Conservation (phyloP, 30 jellyfish, hydroid and myxozoan species). For the Chironex yamaguchii region DNA sequence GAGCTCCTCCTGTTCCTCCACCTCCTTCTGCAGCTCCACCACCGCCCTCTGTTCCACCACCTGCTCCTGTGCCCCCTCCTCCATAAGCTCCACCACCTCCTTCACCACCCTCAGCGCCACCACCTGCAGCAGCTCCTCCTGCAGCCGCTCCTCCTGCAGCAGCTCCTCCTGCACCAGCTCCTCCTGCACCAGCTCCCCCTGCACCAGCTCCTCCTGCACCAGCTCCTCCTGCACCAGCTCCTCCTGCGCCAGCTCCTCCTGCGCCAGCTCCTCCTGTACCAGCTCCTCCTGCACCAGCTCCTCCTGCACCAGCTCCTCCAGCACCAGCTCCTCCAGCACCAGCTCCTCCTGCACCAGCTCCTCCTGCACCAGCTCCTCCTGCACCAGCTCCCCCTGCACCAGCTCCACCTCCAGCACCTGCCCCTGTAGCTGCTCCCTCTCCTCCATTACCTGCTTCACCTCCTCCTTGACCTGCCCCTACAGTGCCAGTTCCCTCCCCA, state of each 20-base stretch:
- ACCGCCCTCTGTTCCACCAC: slow-evolving; percentile 40
- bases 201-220: slow-evolving; percentile 66
- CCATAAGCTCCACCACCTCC: slow-evolving; percentile 58
- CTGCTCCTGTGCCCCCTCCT: slow-evolving; percentile 54
- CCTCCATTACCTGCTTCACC: slow-evolving; percentile 18
- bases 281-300: slow-evolving; percentile 52
- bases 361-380: slow-evolving; percentile 56
- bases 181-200: slow-evolving; percentile 49
- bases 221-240: slow-evolving; percentile 59
- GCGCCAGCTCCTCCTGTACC: slow-evolving; percentile 73
- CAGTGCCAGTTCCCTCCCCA: slow-evolving; percentile 36
- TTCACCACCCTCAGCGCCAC: slow-evolving; percentile 44
- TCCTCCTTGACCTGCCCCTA: slow-evolving; percentile 13
- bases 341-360: slow-evolving; percentile 42
- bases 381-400: slow-evolving; percentile 43
- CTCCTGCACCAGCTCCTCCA: slow-evolving; percentile 56
- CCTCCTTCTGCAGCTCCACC: slow-evolving; percentile 43
- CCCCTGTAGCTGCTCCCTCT: slow-evolving; percentile 6
- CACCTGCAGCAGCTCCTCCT: slow-evolving; percentile 50
- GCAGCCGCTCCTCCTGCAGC: slow-evolving; percentile 59
- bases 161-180: slow-evolving; percentile 60
- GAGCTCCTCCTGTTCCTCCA: slow-evolving; percentile 55
- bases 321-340: slow-evolving; percentile 59
- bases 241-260: slow-evolving; percentile 69
- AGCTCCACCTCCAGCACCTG: slow-evolving; percentile 25